Percentiles rank a stretch among this genome's conserved stretches.
phyloP scores from a whole-genome alignment of 2,888 invertebrate genomes.

The Caenorhabditis sulstoni region DNA sequence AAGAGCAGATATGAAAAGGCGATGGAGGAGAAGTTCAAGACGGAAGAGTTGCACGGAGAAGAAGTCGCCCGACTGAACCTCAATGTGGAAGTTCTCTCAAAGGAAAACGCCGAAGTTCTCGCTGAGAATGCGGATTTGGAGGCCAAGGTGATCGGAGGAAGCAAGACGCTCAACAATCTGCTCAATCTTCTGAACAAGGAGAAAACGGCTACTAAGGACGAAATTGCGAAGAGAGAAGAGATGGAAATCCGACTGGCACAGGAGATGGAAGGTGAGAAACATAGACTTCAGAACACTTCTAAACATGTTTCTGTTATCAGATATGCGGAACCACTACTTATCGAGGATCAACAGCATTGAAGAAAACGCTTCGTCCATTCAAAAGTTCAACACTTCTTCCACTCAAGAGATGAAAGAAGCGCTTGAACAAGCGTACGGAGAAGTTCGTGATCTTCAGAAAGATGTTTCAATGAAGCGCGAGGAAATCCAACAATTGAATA shows the following conservation, averaged over 20 bases:
- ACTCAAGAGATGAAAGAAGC: neutral
- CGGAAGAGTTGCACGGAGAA: neutral
- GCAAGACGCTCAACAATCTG: neutral
- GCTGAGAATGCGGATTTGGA: neutral
- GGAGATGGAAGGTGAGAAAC: neutral
- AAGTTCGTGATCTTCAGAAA: too few relatives aligned
- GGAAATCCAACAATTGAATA: too few relatives aligned
- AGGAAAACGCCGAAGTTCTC: too few relatives aligned
- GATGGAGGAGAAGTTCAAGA: neutral
- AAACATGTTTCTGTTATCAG: neutral
- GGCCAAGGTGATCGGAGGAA: neutral
- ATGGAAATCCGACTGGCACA: neutral
- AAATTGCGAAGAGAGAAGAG: neutral
- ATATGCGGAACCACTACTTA: neutral
- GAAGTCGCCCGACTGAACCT: neutral
- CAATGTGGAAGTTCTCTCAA: too few relatives aligned
- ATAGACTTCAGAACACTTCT: neutral
- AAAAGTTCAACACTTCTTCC: neutral
- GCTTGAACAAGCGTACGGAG: too few relatives aligned
- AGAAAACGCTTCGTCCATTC: neutral
- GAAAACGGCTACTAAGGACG: neutral
- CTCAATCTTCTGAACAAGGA: neutral
- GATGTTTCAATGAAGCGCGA: too few relatives aligned
- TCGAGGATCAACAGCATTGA: neutral
- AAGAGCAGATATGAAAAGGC: conserved; percentile 10